These are phyloP conservation scores for Fundulus diaphanus DNA, from an alignment of 2,797 vertebrate genomes.

Conservation along the genomic window DNA sequence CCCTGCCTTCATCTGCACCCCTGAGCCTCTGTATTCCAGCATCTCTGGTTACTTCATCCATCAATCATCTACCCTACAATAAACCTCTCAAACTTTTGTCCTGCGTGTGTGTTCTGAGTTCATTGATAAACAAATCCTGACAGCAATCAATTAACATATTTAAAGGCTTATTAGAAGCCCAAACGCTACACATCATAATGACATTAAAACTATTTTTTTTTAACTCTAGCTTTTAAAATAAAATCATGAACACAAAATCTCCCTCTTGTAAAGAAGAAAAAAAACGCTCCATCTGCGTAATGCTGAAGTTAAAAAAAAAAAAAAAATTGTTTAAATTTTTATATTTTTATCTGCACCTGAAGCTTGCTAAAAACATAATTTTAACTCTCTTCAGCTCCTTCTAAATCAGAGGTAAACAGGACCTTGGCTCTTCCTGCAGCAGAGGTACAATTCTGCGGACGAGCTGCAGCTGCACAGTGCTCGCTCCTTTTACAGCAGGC, in stretches of 20 bases:
- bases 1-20: too few species aligned
- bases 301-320: conserved; percentile 44
- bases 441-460: conserved; percentile 30
- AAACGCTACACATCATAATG: conserved; percentile 19
- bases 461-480: conserved; percentile 14
- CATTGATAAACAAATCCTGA: too few species aligned
- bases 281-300: conserved; percentile 60
- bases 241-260: conserved; percentile 20
- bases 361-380: conserved; percentile 43
- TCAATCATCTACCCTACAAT: too few species aligned
- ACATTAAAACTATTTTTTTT: neutral
- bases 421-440: conserved; percentile 31
- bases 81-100: too few species aligned
- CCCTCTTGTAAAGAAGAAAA: conserved; percentile 48
- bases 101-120: too few species aligned
- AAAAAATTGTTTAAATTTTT: too few species aligned
- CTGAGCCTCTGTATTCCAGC: too few species aligned
- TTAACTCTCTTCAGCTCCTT: conserved; percentile 28
- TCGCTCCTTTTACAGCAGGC: conserved; percentile 25
- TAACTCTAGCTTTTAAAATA: conserved; percentile 16
- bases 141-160: conserved; percentile 33
- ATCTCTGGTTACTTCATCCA: too few species aligned
- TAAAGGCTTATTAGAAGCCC: conserved; percentile 26
- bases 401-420: conserved; percentile 25
- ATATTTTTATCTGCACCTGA: conserved; percentile 41